Percentiles rank a stretch among this genome's conserved stretches.
These are phyloP conservation scores for Lycaon pictus DNA, from an alignment of 2,113 vertebrate species.

Conservation along the genomic window DNA sequence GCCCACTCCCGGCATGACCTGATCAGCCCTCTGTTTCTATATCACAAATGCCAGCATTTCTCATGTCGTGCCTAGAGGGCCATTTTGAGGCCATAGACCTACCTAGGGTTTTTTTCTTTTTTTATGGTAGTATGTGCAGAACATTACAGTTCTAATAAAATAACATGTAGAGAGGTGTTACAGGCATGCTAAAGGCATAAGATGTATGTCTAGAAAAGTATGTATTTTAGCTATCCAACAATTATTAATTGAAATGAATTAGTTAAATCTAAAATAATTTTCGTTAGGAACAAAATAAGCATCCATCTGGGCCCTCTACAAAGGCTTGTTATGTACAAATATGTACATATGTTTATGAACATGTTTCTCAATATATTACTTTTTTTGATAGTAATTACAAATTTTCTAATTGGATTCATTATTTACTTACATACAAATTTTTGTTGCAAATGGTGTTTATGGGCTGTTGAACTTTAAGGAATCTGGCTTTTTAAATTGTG, in stretches of 20 bases:
- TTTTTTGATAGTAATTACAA: neutral
- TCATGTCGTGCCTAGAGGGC: neutral
- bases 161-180: neutral
- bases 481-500: neutral
- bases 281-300: slow-evolving; percentile 58
- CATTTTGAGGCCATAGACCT: slow-evolving; percentile 1
- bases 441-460: slow-evolving; percentile 17
- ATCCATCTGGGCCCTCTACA: neutral
- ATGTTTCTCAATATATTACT: slow-evolving; percentile 44
- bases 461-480: slow-evolving; percentile 18
- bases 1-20: neutral
- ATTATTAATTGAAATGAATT: slow-evolving; percentile 56
- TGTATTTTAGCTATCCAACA: neutral
- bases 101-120: neutral
- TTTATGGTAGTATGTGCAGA: neutral
- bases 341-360: neutral
- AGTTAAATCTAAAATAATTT: slow-evolving; percentile 48
- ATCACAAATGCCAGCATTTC: neutral
- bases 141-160: slow-evolving; percentile 31
- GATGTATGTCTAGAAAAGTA: neutral
- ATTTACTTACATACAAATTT: neutral
- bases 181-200: neutral
- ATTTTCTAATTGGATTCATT: slow-evolving; percentile 64
- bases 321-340: slow-evolving; percentile 29
- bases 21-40: neutral